Base-by-base conservation (phyloP, 2,888 invertebrate species). In the Cotesia congregata region DNA sequence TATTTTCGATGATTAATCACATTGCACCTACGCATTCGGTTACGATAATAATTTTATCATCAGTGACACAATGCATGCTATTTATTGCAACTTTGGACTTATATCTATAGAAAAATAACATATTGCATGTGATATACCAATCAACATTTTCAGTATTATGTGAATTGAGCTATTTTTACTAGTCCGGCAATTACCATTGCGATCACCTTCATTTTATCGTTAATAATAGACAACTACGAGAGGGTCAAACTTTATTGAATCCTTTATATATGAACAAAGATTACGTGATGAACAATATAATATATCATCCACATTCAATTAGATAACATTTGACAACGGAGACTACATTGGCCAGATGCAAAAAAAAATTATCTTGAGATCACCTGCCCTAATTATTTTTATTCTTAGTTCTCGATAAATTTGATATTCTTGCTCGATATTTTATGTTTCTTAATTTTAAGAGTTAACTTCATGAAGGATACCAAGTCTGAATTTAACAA, bases 371-470 rank as follows among this genome's bases (percentile, higher is more conserved):
- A 30, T 30, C 30, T 30, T 30, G 30, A 2, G 30, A 0, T 30
- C 30, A 3, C 30, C 30, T 30, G 30, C 30, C 30, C 3, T 30
- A 2, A 30, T 30, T 12, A 6, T 65, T 30, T 62, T 62, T 65
- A 30, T 38, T 30, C 6, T 5, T 9, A 65, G 7, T 38, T 65
- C 65, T 65, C 12, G 30, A 65, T 38, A 65, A 50, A 65, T 38
- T 30, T 30, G 65, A 65, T 65, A 65, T 65, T 38, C 65, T 65
- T 20, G 30, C 30, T 65, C 30, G 65, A 65, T 65, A 65, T 65
- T 38, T 65, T 38, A 5, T 38, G 12, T 65, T 20, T 30, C 65
- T 65, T 65, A 50, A 30, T 20, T 38, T 30, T 20, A 38, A 38
- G 38, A 30, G 2, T 30, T 30, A 4, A 6, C 38, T 65, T 65